A percentile compares a stretch with the other conserved stretches of the same genome.
These are phyloP conservation scores for Uloborus plumipes DNA, from an alignment of 2,888 invertebrate species.

Conservation along the genomic window DNA sequence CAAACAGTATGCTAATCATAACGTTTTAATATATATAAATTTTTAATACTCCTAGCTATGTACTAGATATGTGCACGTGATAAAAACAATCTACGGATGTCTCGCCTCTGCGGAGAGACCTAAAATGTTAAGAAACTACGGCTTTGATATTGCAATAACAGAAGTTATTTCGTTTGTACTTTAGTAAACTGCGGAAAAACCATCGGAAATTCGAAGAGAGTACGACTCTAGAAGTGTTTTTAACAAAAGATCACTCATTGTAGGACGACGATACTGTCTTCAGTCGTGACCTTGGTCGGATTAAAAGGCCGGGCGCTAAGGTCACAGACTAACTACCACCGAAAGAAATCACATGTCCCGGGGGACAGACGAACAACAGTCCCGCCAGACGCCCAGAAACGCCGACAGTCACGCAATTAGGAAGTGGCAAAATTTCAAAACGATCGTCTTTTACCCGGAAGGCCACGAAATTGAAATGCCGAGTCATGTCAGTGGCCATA, in stretches of 20 bases:
- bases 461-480: no score
- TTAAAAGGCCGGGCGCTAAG: background rate
- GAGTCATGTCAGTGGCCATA: no score
- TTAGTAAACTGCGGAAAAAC: slow-evolving; percentile 60
- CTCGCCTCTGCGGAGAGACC: slow-evolving; percentile 52
- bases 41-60: slow-evolving; percentile 61
- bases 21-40: slow-evolving; percentile 61
- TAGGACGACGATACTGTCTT: slow-evolving; percentile 64
- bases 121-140: slow-evolving; percentile 64
- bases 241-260: slow-evolving; percentile 62
- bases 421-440: no score
- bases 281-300: background rate
- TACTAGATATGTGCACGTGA: slow-evolving; percentile 65
- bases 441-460: no score
- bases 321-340: no score
- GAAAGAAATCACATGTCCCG: no score
- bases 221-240: slow-evolving; percentile 52
- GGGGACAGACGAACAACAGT: no score
- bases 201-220: slow-evolving; percentile 49
- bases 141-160: slow-evolving; percentile 65
- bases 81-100: slow-evolving; percentile 63
- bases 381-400: no score
- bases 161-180: slow-evolving; percentile 64
- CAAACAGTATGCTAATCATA: slow-evolving; percentile 60
- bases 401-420: no score